Evolutionary conservation across 2,797 vertebrate species (phyloP).

Genomic region (Sebastes itinus): DNA sequence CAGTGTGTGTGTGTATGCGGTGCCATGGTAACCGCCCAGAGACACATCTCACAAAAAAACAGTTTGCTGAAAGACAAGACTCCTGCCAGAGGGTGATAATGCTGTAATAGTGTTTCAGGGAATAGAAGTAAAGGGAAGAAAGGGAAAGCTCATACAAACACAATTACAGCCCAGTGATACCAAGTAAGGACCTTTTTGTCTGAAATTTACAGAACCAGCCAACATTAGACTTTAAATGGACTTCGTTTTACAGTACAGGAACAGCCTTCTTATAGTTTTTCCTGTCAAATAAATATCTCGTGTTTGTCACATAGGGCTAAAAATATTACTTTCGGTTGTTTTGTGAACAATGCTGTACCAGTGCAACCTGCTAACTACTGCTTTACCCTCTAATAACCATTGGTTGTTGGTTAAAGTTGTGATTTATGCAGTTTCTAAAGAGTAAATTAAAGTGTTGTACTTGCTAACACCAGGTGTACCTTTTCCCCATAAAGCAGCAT

Average conservation of each 20-base stretch:
- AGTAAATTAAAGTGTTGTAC: background rate
- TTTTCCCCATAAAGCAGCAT: background rate
- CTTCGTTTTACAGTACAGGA: background rate
- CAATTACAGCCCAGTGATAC: conserved; percentile 10
- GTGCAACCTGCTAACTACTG: background rate
- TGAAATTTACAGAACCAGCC: background rate
- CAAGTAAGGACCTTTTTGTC: conserved; percentile 15
- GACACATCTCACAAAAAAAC: conserved; percentile 53
- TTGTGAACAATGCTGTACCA: background rate
- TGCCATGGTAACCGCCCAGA: conserved; percentile 66
- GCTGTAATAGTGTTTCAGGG: conserved; percentile 37
- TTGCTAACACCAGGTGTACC: background rate
- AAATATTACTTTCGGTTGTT: background rate
- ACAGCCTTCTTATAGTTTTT: background rate
- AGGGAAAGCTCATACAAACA: conserved; percentile 2
- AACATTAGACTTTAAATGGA: conserved; percentile 16
- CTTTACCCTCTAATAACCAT: background rate
- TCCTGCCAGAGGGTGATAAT: conserved; percentile 56
- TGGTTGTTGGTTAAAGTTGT: background rate
- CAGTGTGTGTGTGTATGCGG: background rate
- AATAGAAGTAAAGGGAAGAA: conserved; percentile 18
- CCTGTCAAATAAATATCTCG: background rate
- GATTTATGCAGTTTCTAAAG: background rate
- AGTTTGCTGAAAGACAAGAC: conserved; percentile 28
- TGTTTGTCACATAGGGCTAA: background rate